These are phyloP conservation scores for Euschistus heros DNA, from an alignment of 1,140 invertebrate species.

Conservation along the genomic window DNA sequence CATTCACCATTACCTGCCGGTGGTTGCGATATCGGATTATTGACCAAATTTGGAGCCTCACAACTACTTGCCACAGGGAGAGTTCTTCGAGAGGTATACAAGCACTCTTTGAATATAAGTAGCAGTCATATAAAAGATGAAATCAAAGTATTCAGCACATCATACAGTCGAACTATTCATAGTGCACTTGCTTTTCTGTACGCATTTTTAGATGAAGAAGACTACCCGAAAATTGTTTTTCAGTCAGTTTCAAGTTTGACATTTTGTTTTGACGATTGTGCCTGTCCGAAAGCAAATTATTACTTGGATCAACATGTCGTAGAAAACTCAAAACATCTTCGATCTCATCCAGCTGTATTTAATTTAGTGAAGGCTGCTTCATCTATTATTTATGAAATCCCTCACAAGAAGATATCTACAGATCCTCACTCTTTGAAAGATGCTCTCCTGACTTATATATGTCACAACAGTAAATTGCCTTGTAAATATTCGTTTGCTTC, in stretches of 20 bases:
- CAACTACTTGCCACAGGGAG: constrained; percentile 70
- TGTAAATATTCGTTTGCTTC: constrained; percentile 38
- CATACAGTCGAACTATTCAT: constrained; percentile 79
- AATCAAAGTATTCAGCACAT: constrained; percentile 64
- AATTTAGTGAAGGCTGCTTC: constrained; percentile 52
- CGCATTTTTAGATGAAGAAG: constrained; percentile 53
- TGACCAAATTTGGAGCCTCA: constrained; percentile 54
- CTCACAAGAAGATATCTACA: constrained; percentile 43
- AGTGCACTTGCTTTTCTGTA: constrained; percentile 72
- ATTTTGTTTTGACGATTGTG: constrained; percentile 76
- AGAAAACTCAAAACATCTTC: constrained; percentile 42
- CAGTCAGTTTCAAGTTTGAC: constrained; percentile 65
- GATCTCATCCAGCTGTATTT: constrained; percentile 54
- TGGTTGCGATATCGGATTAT: constrained; percentile 37
- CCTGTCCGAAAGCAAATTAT: constrained; percentile 60
- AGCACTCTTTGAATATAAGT: constrained; percentile 43
- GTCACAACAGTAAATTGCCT: constrained; percentile 66
- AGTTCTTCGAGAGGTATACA: constrained; percentile 58
- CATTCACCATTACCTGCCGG: constrained; percentile 42
- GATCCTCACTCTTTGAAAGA: constrained; percentile 66
- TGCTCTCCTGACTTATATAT: constrained; percentile 68
- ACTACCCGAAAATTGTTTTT: constrained; percentile 40
- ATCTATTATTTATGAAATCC: constrained; percentile 45
- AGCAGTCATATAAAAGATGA: constrained; percentile 43
- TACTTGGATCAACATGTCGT: constrained; percentile 43